phyloP scores from a whole-genome alignment of 1,140 invertebrate species.

The Bombus vancouverensis region DNA sequence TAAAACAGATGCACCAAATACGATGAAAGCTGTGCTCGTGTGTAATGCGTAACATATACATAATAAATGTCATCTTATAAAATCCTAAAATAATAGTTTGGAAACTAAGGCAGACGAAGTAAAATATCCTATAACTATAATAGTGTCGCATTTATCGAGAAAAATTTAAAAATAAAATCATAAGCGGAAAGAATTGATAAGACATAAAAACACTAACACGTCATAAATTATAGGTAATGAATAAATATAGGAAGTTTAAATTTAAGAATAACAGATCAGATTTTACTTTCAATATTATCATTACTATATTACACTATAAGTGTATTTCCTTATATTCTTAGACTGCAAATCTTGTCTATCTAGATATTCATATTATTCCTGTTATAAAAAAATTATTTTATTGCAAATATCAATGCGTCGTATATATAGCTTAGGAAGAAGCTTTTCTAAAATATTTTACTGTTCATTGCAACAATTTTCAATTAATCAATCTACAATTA shows the following conservation, averaged over 20 bases:
- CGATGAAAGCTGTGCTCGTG: slow-evolving; percentile 42
- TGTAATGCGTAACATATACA: slow-evolving; percentile 22
- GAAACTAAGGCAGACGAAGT: slow-evolving; percentile 23
- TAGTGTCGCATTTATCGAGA: slow-evolving; percentile 40
- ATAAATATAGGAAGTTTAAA: not conserved
- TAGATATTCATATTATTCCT: not conserved
- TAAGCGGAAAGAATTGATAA: not conserved
- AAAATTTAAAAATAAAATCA: not conserved
- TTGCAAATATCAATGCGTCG: not conserved
- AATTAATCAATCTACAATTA: not conserved
- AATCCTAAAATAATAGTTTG: not conserved
- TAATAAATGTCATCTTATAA: not conserved
- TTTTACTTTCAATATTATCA: not conserved
- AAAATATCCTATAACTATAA: slow-evolving; percentile 15
- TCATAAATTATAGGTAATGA: not conserved
- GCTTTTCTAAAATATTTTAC: not conserved
- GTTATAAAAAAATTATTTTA: not conserved
- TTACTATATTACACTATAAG: not conserved
- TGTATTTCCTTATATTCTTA: not conserved
- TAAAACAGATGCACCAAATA: slow-evolving; percentile 11
- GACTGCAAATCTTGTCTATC: not conserved
- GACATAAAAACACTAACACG: not conserved
- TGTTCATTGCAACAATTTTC: not conserved
- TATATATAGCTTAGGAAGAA: not conserved
- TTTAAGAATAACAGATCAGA: not conserved